A percentile compares a stretch with the other conserved stretches of the same genome.
These are phyloP conservation scores for Diarsia brunnea DNA, from an alignment of 2,888 invertebrate species.

Conservation along the genomic window DNA sequence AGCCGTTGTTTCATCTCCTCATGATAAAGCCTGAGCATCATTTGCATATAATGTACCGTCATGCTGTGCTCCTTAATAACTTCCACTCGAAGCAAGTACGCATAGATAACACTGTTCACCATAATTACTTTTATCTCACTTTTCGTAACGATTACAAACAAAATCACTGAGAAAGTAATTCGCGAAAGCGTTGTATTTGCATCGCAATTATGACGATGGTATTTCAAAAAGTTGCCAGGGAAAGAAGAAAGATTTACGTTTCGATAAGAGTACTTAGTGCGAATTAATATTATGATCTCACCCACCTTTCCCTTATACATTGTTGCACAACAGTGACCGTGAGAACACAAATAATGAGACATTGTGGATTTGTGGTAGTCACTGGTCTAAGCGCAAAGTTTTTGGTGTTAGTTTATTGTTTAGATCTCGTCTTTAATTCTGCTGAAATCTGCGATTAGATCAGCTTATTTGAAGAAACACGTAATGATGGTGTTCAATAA, in stretches of 20 bases:
- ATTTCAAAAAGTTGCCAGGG: constrained; percentile 55
- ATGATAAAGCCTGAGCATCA: constrained; percentile 12
- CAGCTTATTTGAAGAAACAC: neutral
- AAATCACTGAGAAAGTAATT: constrained; percentile 59
- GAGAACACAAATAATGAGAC: constrained; percentile 79
- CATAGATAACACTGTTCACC: constrained; percentile 38
- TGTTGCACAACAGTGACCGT: constrained; percentile 81
- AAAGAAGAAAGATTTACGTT: constrained; percentile 61
- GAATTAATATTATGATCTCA: constrained; percentile 78
- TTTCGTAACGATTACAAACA: constrained; percentile 52
- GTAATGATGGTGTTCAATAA: neutral
- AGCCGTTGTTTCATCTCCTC: neutral
- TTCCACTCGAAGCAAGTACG: constrained; percentile 9
- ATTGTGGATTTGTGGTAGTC: constrained; percentile 63
- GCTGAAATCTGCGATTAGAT: too few species aligned
- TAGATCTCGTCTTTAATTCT: neutral
- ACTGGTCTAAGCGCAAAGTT: constrained; percentile 10
- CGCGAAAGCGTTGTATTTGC: constrained; percentile 63
- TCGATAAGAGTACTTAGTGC: constrained; percentile 70
- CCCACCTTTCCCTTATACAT: constrained; percentile 82
- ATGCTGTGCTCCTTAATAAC: constrained; percentile 36
- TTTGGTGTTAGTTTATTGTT: constrained; percentile 10
- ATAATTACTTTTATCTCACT: constrained; percentile 52
- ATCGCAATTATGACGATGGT: constrained; percentile 55
- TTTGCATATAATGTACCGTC: constrained; percentile 53